A percentile compares a stretch with the other conserved stretches of the same genome.
Evolutionary conservation across 2,797 vertebrate genomes (phyloP).

Genomic region (Takifugu ocellatus): DNA sequence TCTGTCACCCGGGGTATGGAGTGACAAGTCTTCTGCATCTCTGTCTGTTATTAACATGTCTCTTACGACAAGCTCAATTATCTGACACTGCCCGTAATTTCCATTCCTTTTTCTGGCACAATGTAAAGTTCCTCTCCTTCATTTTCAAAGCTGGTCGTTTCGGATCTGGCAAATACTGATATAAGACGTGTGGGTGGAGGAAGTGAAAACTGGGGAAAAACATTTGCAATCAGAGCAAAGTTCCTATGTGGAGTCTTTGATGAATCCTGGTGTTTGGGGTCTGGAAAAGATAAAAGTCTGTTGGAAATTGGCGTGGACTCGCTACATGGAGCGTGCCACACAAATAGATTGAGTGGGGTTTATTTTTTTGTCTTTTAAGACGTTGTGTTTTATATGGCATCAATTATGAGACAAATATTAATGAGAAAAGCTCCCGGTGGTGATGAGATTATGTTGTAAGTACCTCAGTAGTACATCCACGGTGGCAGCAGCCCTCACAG

Average conservation of each 20-base stretch:
- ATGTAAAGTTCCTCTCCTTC: constrained; percentile 85
- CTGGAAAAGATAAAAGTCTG: no score
- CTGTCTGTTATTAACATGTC: constrained; percentile 85
- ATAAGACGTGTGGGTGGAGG: constrained; percentile 79
- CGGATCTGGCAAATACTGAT: constrained; percentile 77
- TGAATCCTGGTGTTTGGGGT: no score
- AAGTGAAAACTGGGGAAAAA: constrained; percentile 67
- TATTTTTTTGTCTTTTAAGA: background rate
- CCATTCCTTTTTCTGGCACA: constrained; percentile 84
- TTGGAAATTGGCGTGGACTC: no score
- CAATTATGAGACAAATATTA: no score
- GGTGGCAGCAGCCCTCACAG: no score
- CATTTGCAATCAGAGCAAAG: constrained; percentile 83
- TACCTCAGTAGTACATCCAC: no score
- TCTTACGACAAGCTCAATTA: constrained; percentile 88
- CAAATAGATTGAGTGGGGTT: background rate
- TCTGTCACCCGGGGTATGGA: constrained; percentile 82
- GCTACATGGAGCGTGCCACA: no score
- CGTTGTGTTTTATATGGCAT: no score
- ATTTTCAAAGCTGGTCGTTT: constrained; percentile 80
- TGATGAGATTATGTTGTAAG: background rate
- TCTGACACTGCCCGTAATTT: constrained; percentile 87
- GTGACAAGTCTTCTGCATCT: constrained; percentile 84
- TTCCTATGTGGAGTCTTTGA: constrained; percentile 58
- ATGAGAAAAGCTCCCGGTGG: background rate